These are phyloP conservation scores for Drosophila sproati DNA, from an alignment of 1,140 invertebrate species.

Conservation along the genomic window DNA sequence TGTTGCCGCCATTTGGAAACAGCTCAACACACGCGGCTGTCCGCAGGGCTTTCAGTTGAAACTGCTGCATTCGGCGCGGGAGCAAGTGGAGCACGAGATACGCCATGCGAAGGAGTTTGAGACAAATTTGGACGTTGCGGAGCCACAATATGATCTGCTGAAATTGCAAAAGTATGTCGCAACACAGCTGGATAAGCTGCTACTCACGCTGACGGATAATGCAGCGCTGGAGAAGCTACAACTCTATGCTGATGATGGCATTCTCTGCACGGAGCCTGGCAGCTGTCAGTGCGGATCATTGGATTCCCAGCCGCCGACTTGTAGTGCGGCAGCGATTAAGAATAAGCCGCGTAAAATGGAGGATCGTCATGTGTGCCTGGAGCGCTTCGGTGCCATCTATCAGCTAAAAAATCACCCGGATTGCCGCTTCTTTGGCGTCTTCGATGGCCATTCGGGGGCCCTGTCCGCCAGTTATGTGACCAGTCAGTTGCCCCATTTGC, in stretches of 20 bases:
- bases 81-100: constrained; percentile 59
- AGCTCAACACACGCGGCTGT: constrained; percentile 47
- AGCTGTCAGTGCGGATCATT: constrained; percentile 18
- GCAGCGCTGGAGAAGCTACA: constrained; percentile 58
- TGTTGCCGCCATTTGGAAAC: constrained; percentile 64
- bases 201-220: constrained; percentile 69
- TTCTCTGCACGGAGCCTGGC: constrained; percentile 18
- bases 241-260: constrained; percentile 46
- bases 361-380: constrained; percentile 76
- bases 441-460: constrained; percentile 97
- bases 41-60: constrained; percentile 65
- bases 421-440: constrained; percentile 94
- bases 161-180: constrained; percentile 74
- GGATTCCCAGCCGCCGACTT: not conserved
- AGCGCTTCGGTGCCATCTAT: constrained; percentile 66
- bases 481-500: constrained; percentile 94
- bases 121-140: constrained; percentile 35
- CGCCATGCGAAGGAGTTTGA: constrained; percentile 71
- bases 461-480: constrained; percentile 95
- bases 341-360: constrained; percentile 84
- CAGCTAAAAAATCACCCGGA: constrained; percentile 27
- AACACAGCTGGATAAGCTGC: constrained; percentile 61
- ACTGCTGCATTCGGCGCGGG: constrained; percentile 43
- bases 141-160: constrained; percentile 67
- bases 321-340: constrained; percentile 56